phyloP scores from a whole-genome alignment of 2,888 invertebrate genomes.

The Mythimna lalbum region DNA sequence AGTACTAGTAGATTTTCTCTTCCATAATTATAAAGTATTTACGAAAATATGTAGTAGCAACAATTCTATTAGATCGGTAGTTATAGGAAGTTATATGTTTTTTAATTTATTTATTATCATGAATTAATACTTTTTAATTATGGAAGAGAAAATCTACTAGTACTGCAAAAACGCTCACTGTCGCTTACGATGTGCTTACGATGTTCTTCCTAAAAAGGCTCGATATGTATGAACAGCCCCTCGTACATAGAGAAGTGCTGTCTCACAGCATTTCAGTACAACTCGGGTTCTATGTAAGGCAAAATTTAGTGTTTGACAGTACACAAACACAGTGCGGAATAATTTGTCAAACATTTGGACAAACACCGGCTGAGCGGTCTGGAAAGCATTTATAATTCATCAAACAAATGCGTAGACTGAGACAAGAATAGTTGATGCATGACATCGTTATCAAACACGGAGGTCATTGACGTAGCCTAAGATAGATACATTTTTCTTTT shows the following conservation, averaged over 20 bases:
- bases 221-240: too few species aligned
- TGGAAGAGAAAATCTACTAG: too few species aligned
- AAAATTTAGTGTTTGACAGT: conserved; percentile 3
- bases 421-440: conserved; percentile 21
- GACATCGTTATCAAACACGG: background rate
- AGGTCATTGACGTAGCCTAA: background rate
- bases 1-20: too few species aligned
- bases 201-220: too few species aligned
- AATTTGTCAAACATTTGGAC: conserved; percentile 26
- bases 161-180: too few species aligned
- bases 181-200: too few species aligned
- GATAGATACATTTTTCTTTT: background rate
- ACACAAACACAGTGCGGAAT: conserved; percentile 3
- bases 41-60: too few species aligned
- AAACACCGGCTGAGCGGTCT: background rate
- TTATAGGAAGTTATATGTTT: too few species aligned
- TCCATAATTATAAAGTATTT: too few species aligned
- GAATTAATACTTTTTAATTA: too few species aligned
- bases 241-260: background rate
- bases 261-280: background rate
- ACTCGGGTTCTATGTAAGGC: background rate
- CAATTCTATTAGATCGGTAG: too few species aligned
- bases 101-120: too few species aligned
- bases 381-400: conserved; percentile 20
- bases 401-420: conserved; percentile 8